These are phyloP conservation scores for Tenthredo notha DNA, from an alignment of 2,888 invertebrate genomes.

Conservation along the genomic window DNA sequence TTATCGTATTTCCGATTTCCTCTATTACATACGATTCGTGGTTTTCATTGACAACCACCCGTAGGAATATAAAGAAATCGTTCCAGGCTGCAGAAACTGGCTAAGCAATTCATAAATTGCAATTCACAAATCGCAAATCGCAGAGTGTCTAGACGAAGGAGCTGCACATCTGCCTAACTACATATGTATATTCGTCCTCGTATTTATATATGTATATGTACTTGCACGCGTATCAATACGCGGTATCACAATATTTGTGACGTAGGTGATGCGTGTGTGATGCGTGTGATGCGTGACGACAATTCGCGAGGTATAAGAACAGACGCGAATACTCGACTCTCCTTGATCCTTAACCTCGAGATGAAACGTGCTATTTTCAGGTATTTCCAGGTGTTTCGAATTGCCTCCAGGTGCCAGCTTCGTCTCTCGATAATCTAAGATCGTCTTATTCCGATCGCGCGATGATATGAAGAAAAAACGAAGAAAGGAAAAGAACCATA, in stretches of 20 bases:
- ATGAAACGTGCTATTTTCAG: conserved; percentile 32
- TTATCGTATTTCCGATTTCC: background rate
- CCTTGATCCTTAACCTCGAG: conserved; percentile 40
- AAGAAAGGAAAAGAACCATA: background rate
- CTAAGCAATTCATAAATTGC: background rate
- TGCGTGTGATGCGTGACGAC: conserved; percentile 1
- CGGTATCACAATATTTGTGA: background rate
- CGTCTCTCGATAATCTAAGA: conserved; percentile 33
- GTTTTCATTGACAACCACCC: background rate
- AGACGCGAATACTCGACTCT: background rate
- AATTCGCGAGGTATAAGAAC: conserved; percentile 22
- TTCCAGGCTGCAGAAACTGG: background rate
- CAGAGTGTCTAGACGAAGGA: conserved; percentile 1
- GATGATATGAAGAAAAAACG: background rate
- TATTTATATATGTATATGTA: background rate
- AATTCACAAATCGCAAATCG: background rate
- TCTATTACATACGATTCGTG: too few species aligned
- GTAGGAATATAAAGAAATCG: background rate
- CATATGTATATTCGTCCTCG: conserved; percentile 26
- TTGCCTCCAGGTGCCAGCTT: conserved; percentile 34
- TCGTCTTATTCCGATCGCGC: conserved; percentile 17
- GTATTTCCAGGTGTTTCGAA: conserved; percentile 43
- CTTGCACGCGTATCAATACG: background rate
- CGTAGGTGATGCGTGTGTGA: background rate
- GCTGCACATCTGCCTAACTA: conserved; percentile 10